Base-by-base conservation (phyloP, 2,797 vertebrate genomes). In the Crocodylus rhombifer region DNA sequence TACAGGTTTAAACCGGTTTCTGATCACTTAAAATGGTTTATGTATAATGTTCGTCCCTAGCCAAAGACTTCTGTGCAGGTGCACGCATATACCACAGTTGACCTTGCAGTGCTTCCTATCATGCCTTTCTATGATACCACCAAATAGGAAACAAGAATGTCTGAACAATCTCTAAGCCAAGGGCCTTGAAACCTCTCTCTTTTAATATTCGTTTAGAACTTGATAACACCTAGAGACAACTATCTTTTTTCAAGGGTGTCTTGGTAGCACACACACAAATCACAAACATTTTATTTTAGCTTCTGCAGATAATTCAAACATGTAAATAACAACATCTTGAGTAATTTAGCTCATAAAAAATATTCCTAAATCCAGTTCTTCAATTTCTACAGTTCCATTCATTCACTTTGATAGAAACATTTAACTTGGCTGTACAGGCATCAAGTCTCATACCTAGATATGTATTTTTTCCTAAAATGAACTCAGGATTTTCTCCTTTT, bases 141-240 rank as follows among this genome's bases (percentile, higher is more conserved):
- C 82, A 92, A 92, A 94, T 94, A 90, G 78, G 87, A 95, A 96
- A 83, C 7, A 78, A 89, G 90, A 85, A 88, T 23, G 78, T 85
- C 61, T 82, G 75, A 55, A 94, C 74, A 86, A 91, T 84, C 58
- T 92, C 58, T 33, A 90, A 82, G 55, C 4, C 15, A 78, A 85
- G 67, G 42, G 2, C n/a, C 62, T 95, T 84, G 63, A 25, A 65
- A 79, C 18, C 91, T 94, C 28, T 83, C 5, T 30, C 13, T 79
- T 51, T 2, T 60, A 61, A 28, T 77, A 56, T 71, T 78, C 61
- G 13, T 2, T 83, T 90, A 85, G 89, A 92, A 1, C 51, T 91
- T 86, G 64, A 67, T 89, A 95, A 81, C 4, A 63, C 26, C 57
- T 91, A 0, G 2, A 12, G 81, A 76, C 91, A 63, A 15, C 73